Evolutionary conservation across 2,888 invertebrate genomes (phyloP).

Genomic region (Glyphotaelius pellucidus): DNA sequence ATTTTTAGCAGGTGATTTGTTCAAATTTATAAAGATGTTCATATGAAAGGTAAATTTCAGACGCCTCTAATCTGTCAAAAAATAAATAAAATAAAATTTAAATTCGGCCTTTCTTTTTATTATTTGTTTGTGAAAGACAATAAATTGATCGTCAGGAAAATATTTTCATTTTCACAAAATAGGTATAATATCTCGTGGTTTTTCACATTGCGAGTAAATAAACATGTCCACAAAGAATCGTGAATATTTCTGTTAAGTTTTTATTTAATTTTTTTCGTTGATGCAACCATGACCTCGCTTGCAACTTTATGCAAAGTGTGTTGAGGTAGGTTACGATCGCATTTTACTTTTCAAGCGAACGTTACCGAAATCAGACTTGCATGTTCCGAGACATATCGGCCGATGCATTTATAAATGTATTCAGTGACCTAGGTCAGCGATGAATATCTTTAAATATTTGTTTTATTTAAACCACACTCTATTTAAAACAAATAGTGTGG

Average conservation of each 20-base stretch:
- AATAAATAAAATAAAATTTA: too few relatives aligned
- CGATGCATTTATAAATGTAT: neutral
- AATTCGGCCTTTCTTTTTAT: too few relatives aligned
- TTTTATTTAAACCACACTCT: neutral
- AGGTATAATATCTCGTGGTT: too few relatives aligned
- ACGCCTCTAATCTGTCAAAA: too few relatives aligned
- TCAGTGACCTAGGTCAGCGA: slow-evolving; percentile 41
- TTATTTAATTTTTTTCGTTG: neutral
- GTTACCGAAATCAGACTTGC: slow-evolving; percentile 26
- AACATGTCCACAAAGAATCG: neutral
- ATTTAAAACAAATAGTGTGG: neutral
- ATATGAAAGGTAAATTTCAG: too few relatives aligned
- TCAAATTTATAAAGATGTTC: too few relatives aligned
- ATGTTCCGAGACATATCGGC: neutral
- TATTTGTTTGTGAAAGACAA: too few relatives aligned
- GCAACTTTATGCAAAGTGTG: slow-evolving; percentile 4
- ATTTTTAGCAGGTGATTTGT: too few relatives aligned
- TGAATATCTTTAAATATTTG: slow-evolving; percentile 31
- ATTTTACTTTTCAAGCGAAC: slow-evolving; percentile 6
- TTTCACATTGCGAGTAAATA: neutral
- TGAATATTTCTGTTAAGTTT: neutral
- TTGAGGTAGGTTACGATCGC: slow-evolving; percentile 4
- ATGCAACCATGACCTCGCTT: slow-evolving; percentile 27
- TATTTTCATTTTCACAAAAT: too few relatives aligned
- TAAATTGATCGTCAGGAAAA: too few relatives aligned